Base-by-base conservation (phyloP, 2,113 vertebrate genomes). In the Irena cyanogastra region DNA sequence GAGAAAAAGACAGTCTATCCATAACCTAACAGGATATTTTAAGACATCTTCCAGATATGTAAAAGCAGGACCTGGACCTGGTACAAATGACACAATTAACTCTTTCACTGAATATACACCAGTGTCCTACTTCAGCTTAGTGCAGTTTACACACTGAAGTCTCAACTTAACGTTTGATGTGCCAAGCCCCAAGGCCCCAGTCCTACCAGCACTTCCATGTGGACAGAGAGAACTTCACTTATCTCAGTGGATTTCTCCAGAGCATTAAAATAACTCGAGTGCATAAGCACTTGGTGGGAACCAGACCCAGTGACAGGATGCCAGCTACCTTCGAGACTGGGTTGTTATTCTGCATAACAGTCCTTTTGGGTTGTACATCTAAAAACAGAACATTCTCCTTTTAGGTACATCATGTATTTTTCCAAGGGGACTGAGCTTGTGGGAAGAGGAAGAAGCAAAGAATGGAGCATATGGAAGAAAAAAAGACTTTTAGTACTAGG, bases 321-420 rank as follows among this genome's bases (percentile, higher is more conserved):
- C 52, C 89, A 92, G 0, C 83, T 70, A 87, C 94, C 83, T 84
- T 52, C 84, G 94, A 90, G 83, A 94, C 72, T 17, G 17, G 2
- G 16, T 10, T 93, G 91, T 72, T 92, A 49, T 39, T 72, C 81
- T 82, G 77, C 65, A 8, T 33, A 93, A 54, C 88, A 47, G 85
- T 23, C 56, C 74, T 87, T 60, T 44, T 11, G 33, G 60, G 50
- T 8, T 56, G 56, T 14, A 66, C 41, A 30, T 71, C 92, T 91
- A 78, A 87, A 76, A 89, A 59, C 72, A 95, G 94, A 95, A 95
- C 49, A 22, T 84, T 95, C 77, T 79, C 56, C 28, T 75, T 82
- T 82, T 84, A 89, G 72, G 64, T 75, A 91, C 77, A 41, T 37
- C 7, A 7, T 49, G 57, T 87, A 52, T 93, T 93, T 91, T 82